A percentile compares a stretch with the other conserved stretches of the same genome.
Evolutionary conservation across 2,888 invertebrate species (phyloP).

Genomic region (Eupsilia transversa): DNA sequence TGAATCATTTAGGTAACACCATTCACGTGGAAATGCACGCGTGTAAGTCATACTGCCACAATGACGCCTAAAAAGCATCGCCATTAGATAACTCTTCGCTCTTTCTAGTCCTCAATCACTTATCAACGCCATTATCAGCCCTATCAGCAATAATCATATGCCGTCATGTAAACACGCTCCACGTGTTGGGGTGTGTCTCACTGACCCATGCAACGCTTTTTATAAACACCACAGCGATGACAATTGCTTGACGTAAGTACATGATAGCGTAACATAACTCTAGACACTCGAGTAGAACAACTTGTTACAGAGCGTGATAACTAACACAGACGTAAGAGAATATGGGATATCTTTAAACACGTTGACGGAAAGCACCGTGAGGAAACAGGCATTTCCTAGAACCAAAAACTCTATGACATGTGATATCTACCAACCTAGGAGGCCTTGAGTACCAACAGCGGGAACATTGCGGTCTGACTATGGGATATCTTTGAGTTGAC

Average conservation of each 20-base stretch:
- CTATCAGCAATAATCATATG: conserved; percentile 39
- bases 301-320: conserved; percentile 4
- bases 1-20: background rate
- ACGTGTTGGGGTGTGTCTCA: conserved; percentile 74
- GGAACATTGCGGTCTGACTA: too few relatives aligned
- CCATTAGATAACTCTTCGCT: conserved; percentile 5
- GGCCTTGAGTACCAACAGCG: too few relatives aligned
- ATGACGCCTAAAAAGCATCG: background rate
- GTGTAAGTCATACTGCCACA: too few relatives aligned
- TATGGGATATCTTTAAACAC: too few relatives aligned
- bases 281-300: conserved; percentile 30
- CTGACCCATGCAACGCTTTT: conserved; percentile 64
- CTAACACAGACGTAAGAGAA: background rate
- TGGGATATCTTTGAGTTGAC: background rate
- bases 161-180: conserved; percentile 59
- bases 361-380: too few relatives aligned
- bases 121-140: conserved; percentile 29
- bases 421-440: too few relatives aligned
- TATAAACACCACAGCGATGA: conserved; percentile 64
- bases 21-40: conserved; percentile 14
- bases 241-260: conserved; percentile 66
- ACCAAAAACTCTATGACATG: too few relatives aligned
- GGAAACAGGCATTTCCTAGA: too few relatives aligned
- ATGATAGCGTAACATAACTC: conserved; percentile 22
- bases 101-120: conserved; percentile 13